These are phyloP conservation scores for Apamea crenata DNA, from an alignment of 2,888 invertebrate genomes.

Conservation along the genomic window DNA sequence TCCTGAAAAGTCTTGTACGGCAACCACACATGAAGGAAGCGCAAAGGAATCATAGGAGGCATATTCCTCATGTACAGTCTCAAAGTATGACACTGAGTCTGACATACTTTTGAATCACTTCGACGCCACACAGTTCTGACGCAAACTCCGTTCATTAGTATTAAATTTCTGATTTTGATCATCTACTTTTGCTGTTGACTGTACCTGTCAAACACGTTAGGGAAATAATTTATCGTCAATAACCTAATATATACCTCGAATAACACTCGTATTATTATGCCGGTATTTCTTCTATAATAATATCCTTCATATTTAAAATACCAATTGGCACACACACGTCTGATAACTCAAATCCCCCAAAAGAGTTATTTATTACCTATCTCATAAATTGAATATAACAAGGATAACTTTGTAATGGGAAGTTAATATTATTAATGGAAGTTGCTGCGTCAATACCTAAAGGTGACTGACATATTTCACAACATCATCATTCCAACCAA, in stretches of 20 bases:
- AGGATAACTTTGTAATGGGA: constrained; percentile 5
- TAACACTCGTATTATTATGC: neutral
- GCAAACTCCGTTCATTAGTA: no score
- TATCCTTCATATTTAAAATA: constrained; percentile 14
- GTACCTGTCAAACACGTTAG: neutral
- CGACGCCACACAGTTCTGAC: no score
- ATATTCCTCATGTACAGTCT: no score
- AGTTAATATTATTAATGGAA: constrained; percentile 12
- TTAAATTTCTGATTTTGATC: no score
- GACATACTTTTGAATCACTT: no score
- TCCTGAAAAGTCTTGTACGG: neutral
- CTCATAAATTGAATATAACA: constrained; percentile 8
- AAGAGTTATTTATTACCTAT: neutral
- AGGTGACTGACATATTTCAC: neutral
- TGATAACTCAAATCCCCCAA: neutral
- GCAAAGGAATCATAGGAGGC: no score
- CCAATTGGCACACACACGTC: neutral
- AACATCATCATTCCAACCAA: neutral
- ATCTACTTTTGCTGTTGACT: no score
- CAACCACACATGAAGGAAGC: neutral
- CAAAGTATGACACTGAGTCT: no score
- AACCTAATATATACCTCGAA: neutral
- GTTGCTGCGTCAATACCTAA: no score
- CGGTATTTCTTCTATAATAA: constrained; percentile 17
- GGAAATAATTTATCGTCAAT: constrained; percentile 9